These are phyloP conservation scores for Trematocara stigmaticum DNA, from an alignment of 2,113 vertebrate species.

Conservation along the genomic window DNA sequence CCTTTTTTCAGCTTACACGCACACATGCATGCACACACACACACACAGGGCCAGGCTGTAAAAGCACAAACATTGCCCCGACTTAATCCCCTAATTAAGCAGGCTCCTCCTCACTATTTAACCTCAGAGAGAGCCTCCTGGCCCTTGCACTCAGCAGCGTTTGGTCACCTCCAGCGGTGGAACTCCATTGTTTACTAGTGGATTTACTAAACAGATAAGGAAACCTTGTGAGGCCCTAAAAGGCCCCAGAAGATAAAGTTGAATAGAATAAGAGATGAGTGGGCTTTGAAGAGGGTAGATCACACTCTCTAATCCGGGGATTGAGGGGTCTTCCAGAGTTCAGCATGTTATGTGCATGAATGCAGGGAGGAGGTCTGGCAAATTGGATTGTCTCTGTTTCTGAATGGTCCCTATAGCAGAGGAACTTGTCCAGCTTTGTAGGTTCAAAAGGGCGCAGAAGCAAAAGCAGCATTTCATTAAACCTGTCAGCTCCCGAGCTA, in stretches of 20 bases:
- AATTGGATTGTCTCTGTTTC: slow-evolving; percentile 65
- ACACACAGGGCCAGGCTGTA: slow-evolving; percentile 58
- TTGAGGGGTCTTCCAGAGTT: slow-evolving; percentile 73
- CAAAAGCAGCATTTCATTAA: slow-evolving; percentile 2
- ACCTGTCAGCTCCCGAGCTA: background rate
- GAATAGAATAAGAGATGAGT: slow-evolving; percentile 53
- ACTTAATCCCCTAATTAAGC: slow-evolving; percentile 77
- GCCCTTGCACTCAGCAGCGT: slow-evolving; percentile 59
- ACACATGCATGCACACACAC: slow-evolving; percentile 19
- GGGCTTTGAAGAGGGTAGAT: slow-evolving; percentile 70
- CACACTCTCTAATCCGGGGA: slow-evolving; percentile 72
- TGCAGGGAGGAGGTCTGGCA: slow-evolving; percentile 63
- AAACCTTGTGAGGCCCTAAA: slow-evolving; percentile 57
- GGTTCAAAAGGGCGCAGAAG: background rate
- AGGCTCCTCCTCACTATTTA: slow-evolving; percentile 65
- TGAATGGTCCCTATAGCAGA: slow-evolving; percentile 13
- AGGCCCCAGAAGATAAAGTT: slow-evolving; percentile 61
- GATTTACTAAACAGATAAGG: slow-evolving; percentile 70
- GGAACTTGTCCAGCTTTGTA: slow-evolving; percentile 2
- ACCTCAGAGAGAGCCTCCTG: slow-evolving; percentile 58
- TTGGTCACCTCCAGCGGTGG: slow-evolving; percentile 71
- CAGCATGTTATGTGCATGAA: slow-evolving; percentile 62
- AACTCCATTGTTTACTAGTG: slow-evolving; percentile 73
- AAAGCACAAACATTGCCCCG: slow-evolving; percentile 71
- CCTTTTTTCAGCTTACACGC: background rate